Base-by-base conservation (phyloP, 2,888 invertebrate species). In the Sympetrum striolatum region DNA sequence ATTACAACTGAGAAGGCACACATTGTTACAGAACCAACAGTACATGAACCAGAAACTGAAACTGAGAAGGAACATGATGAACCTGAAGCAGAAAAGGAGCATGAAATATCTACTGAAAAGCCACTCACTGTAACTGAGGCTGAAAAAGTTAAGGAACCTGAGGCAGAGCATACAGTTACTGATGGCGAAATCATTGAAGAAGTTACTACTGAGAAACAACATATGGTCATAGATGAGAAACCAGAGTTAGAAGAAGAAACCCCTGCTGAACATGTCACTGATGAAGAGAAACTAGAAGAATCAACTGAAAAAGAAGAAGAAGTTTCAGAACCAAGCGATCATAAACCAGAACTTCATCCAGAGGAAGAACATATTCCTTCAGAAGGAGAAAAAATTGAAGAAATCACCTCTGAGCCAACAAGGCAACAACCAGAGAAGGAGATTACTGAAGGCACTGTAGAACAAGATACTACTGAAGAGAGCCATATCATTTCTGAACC, bases 161-260 rank as follows among this genome's bases (percentile, higher is more conserved):
- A 48, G 12, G 37, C 22, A 60, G 86, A 64, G 14, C 86, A 58
- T 64, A n/a, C 37, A 31, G 90, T 31, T 8, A 82, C 60, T n/a
- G 90, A 90, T n/a, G 44, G 35, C n/a, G 86, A 25, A 8, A 18
- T 53, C 4, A 35, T 22, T 44, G 31, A 79, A 73, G 81, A 81
- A 64, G 58, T 81, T 14, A 58, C 90, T 8, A 90, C 90, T 18
- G 81, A 80, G 25, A 53, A 86, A 14, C 3, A n/a, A 12, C 37
- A 86, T 39, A 2, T 79, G 91, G 91, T 91, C 91, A 90, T 91
- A 10, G 90, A 82, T 6, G 91, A 91, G 64, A 91, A 90, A 90
- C 60, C 90, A 58, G 91, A 91, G 31, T 58, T 18, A 90, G 91
- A 81, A 37, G 80, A 81, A 18, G 86, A 86, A 22, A 82, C 81